Percentiles rank a stretch among this genome's conserved stretches.
phyloP scores from a whole-genome alignment of 1,140 invertebrate species.

The Aricia agestis region DNA sequence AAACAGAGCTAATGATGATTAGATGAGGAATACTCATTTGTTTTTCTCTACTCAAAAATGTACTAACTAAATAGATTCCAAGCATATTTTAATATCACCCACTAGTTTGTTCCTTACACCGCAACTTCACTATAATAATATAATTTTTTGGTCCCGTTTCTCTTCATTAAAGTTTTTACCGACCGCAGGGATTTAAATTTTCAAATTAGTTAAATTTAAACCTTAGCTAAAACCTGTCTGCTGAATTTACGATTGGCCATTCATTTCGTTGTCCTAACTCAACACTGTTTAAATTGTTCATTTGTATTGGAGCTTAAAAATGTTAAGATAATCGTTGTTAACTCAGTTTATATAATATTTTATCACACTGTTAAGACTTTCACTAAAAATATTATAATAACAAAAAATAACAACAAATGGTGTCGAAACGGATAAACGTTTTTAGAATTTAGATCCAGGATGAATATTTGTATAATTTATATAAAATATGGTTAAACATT shows the following conservation, averaged over 20 bases:
- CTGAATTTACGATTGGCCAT: conserved; percentile 23
- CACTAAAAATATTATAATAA: no score
- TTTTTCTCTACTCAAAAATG: no score
- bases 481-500: no score
- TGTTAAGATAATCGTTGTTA: background rate
- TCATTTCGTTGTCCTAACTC: conserved; percentile 13
- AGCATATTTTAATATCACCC: background rate
- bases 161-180: conserved; percentile 24
- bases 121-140: background rate
- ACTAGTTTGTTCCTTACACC: background rate
- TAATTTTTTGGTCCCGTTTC: background rate
- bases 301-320: background rate
- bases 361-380: no score
- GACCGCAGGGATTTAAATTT: conserved; percentile 19
- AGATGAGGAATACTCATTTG: no score
- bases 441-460: no score
- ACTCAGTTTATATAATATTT: no score
- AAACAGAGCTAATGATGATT: no score
- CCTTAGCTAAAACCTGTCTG: conserved; percentile 20
- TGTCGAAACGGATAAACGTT: no score
- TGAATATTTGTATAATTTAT: no score
- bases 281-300: conserved; percentile 7
- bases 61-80: background rate
- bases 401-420: no score
- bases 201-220: conserved; percentile 23